Evolutionary conservation across 2,797 vertebrate species (phyloP), one percentile per base, ranked within the genome.

Genomic region (Phalanger gymnotis): DNA sequence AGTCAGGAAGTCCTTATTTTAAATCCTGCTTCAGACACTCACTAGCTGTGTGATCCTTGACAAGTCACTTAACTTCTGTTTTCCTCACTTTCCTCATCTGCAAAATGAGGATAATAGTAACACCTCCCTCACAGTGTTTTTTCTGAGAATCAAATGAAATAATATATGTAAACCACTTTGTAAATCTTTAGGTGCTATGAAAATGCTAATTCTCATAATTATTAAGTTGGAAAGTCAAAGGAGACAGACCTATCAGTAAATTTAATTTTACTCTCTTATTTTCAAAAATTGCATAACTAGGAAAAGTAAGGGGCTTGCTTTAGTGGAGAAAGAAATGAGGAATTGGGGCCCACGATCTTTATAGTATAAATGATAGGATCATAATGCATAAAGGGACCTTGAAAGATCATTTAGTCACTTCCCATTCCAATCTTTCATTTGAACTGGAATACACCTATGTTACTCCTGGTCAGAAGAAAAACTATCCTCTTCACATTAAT

Each of bases 321-420:
- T 90, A 90, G 53, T 61, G 14, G 91, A 90, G 34, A 93, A 3
- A 92, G 89, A 97, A 94, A 94, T 91, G n/a, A 66, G 92, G 57
- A 81, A 34, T 53, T 92, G n/a, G 66, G 4, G n/a, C n/a, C n/a
- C n/a, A 40, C n/a, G 47, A 22, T 40, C n/a, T 47, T 40, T 81
- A 40, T 40, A 25, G n/a, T 81, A 9, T 81, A 81, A 81, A 81
- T 81, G 66, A 81, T 7, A 40, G 66, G 22, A 9, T 81, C 66
- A 22, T 81, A 25, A 81, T 47, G 19, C 19, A 47, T 81, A 40
- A 40, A 47, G 73, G 73, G 40, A 87, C 25, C 25, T 87, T 11
- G 73, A 51, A 51, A 87, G 9, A 87, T 27, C 58, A 66, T 66
- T n/a, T 73, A 7, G 34, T 73, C 40, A 47, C 22, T 81, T 47